Conservation (phyloP, 2,797 vertebrate genomes). For the Melanotaenia pygmaea region DNA sequence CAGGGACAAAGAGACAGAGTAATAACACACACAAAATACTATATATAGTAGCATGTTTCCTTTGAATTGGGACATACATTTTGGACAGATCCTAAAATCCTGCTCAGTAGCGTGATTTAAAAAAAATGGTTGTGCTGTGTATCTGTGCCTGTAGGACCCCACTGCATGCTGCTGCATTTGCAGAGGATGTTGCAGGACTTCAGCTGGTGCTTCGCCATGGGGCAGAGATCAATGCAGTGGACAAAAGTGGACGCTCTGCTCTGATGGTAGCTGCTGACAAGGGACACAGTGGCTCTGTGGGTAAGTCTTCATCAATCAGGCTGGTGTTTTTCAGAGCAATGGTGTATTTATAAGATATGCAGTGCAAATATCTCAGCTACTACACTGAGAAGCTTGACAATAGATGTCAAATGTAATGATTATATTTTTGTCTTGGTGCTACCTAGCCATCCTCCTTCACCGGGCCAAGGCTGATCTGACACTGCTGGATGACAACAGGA, state of each 20-base stretch:
- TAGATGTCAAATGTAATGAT: conserved; percentile 33
- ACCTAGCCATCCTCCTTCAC: conserved; percentile 88
- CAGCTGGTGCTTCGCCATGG: conserved; percentile 92
- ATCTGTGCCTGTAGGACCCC: conserved; percentile 85
- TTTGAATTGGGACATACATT: not conserved
- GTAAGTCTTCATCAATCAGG: conserved; percentile 71
- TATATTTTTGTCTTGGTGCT: conserved; percentile 34
- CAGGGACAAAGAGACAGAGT: not conserved
- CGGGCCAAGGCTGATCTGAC: conserved; percentile 94
- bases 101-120: conserved; percentile 7
- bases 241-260: conserved; percentile 90
- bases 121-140: not conserved
- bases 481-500: conserved; percentile 94
- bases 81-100: not conserved
- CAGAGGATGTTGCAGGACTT: conserved; percentile 91
- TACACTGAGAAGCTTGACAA: not conserved
- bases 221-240: conserved; percentile 90
- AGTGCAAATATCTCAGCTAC: not conserved
- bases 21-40: too few relatives aligned
- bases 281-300: conserved; percentile 92
- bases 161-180: conserved; percentile 95
- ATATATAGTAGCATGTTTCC: too few relatives aligned
- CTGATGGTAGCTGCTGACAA: conserved; percentile 96
- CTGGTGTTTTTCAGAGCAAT: not conserved
- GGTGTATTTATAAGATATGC: not conserved